Evolutionary conservation across 1,140 invertebrate species (phyloP).

Genomic region (Brachionus paranguensis): DNA sequence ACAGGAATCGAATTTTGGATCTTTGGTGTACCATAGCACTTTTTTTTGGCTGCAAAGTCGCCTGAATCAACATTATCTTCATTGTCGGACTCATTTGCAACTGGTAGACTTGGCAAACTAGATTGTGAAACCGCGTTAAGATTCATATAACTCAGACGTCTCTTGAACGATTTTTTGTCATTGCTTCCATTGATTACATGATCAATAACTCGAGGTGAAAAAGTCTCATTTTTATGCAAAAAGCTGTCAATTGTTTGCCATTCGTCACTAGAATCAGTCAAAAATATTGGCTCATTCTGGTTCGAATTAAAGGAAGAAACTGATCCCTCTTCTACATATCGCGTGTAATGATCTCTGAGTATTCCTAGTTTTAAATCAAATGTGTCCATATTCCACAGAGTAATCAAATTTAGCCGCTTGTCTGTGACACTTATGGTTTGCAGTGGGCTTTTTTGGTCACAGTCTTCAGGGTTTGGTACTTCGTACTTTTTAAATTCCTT

Average conservation of each 20-base stretch:
- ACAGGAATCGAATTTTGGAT: background rate
- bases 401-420: background rate
- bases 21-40: background rate
- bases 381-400: conserved; percentile 13
- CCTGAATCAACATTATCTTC: background rate
- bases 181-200: background rate
- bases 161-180: background rate
- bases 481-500: conserved; percentile 28
- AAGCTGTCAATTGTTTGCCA: conserved; percentile 3
- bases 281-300: conserved; percentile 11
- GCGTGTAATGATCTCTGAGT: background rate
- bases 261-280: conserved; percentile 6
- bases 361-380: conserved; percentile 2
- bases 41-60: background rate
- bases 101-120: background rate
- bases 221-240: conserved; percentile 19
- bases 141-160: background rate
- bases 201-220: conserved; percentile 13
- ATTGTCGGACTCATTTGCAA: background rate
- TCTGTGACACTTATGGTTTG: conserved; percentile 25
- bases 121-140: background rate
- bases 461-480: background rate
- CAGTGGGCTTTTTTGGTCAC: background rate
- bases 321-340: conserved; percentile 6
- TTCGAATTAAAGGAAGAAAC: background rate